Percentiles rank a stretch among this genome's conserved stretches.
phyloP scores from a whole-genome alignment of 1,140 invertebrate genomes.

The Procambarus virginalis region DNA sequence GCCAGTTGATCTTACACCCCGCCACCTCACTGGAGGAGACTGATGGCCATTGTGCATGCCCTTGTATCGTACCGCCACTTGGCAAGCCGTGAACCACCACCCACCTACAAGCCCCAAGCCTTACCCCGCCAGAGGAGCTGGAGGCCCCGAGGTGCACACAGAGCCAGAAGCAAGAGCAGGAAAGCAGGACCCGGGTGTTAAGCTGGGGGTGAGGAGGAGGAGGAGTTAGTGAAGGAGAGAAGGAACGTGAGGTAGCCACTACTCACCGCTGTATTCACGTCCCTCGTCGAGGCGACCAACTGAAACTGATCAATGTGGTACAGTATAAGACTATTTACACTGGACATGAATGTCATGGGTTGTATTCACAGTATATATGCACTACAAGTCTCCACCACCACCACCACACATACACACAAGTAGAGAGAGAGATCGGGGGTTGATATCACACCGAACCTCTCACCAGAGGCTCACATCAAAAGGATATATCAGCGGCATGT shows the following conservation, averaged over 20 bases:
- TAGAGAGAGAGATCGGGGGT: too few species aligned
- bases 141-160: neutral
- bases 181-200: neutral
- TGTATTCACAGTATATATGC: neutral
- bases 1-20: too few species aligned
- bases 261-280: neutral
- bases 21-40: too few species aligned
- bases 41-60: too few species aligned
- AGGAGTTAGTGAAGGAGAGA: neutral
- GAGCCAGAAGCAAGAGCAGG: neutral
- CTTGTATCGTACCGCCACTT: too few species aligned
- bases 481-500: too few species aligned
- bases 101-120: too few species aligned
- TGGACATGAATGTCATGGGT: neutral
- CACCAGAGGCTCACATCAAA: too few species aligned
- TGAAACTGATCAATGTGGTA: constrained; percentile 1
- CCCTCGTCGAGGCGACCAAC: neutral
- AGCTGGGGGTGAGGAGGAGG: neutral
- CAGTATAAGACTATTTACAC: neutral
- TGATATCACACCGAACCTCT: too few species aligned
- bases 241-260: neutral
- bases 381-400: neutral
- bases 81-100: too few species aligned
- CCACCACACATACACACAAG: neutral
- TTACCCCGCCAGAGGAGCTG: too few species aligned